Evolutionary conservation across 2,113 vertebrate species (phyloP).

Genomic region (Balaeniceps rex): DNA sequence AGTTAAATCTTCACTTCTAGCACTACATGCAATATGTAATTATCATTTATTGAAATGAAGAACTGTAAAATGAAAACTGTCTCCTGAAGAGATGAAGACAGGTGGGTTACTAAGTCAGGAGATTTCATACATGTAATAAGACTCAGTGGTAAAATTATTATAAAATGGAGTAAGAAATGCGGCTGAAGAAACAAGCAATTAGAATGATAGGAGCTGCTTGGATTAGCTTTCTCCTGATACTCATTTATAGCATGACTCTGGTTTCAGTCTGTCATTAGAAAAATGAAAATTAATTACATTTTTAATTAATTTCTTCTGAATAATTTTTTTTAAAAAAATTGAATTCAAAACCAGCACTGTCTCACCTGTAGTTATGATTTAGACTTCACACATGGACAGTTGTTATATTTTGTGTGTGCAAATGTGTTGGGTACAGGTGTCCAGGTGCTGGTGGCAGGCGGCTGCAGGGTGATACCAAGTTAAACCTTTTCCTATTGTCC

Average conservation of each 20-base stretch:
- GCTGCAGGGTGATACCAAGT: not conserved
- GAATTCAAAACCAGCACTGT: not conserved
- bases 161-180: not conserved
- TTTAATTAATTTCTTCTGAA: not conserved
- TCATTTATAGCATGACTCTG: not conserved
- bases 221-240: not conserved
- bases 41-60: not conserved
- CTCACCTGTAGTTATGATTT: not conserved
- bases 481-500: not conserved
- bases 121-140: not conserved
- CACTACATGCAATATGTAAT: not conserved
- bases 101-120: not conserved
- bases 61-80: not conserved
- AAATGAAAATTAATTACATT: not conserved
- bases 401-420: not conserved
- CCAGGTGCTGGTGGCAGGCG: no score
- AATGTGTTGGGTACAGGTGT: not conserved
- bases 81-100: not conserved
- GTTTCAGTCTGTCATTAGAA: not conserved
- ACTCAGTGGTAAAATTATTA: not conserved
- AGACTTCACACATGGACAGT: not conserved
- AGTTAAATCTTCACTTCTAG: not conserved
- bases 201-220: not conserved
- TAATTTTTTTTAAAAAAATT: not conserved
- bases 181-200: not conserved